Percentiles rank a stretch among this genome's conserved stretches.
phyloP scores from a whole-genome alignment of 2,113 vertebrate genomes.

The Paratilapia polleni region DNA sequence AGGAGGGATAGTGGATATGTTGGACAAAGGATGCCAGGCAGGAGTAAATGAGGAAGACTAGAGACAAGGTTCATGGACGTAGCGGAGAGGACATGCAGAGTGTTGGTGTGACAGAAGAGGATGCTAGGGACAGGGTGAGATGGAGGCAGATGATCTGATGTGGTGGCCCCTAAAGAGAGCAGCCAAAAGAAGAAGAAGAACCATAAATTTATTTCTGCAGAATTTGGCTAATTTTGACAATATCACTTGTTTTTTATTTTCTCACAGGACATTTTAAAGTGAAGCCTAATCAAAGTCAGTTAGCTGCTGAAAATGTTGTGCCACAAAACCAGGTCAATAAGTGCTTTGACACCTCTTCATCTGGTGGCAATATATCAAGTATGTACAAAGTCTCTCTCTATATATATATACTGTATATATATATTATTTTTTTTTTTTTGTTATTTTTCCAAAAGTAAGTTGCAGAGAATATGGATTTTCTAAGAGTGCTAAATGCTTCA shows the following conservation, averaged over 20 bases:
- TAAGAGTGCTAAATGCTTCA: not conserved
- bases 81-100: too few species aligned
- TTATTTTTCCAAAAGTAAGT: not conserved
- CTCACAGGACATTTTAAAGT: slow-evolving; percentile 77
- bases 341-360: slow-evolving; percentile 21
- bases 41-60: too few species aligned
- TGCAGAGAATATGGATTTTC: not conserved
- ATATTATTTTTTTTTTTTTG: not conserved
- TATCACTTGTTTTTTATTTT: slow-evolving; percentile 1
- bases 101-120: too few species aligned
- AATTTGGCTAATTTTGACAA: not conserved
- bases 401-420: too few species aligned
- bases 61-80: too few species aligned
- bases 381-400: slow-evolving; percentile 12
- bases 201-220: fast-evolving
- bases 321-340: not conserved
- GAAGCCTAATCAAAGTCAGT: slow-evolving; percentile 74
- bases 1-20: not conserved
- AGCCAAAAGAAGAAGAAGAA: too few species aligned
- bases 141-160: too few species aligned
- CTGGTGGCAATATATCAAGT: slow-evolving; percentile 28
- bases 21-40: too few species aligned
- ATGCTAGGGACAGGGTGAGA: too few species aligned
- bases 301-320: slow-evolving; percentile 47
- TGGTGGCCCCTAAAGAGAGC: too few species aligned